Evolutionary conservation across 2,888 invertebrate genomes (phyloP), one percentile per base, ranked within the genome.

Genomic region (Caenorhabditis plicata): DNA sequence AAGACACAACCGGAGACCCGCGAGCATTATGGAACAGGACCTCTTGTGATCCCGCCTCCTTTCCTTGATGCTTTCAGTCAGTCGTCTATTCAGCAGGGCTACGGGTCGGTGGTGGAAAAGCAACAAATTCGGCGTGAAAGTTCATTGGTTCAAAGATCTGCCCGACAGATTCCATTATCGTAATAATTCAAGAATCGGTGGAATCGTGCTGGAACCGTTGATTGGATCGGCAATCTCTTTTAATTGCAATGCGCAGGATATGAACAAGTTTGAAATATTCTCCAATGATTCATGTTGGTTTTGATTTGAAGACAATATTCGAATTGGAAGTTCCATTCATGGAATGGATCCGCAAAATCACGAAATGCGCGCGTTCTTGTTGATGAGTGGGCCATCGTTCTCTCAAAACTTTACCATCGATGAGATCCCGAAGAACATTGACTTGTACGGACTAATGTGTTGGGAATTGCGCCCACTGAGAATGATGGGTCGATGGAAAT

Each of bases 401-500:
- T 84, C 84, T 63, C 75, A 72, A 39, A 81, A 81, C 23, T 54
- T 41, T 15, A 54, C 60, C n/a, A 71, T 79, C 9, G 63, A 74
- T 13, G 66, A 84, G 4, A 86, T 87, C 0, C 87, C 88, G 64
- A 82, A 86, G 48, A 87, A 85, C 41, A 85, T 88, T 15, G 88
- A 89, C 81, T 80, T 89, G 38, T 88, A 86, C 76, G 85, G 86
- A 27, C 80, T 89, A 19, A 86, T 88, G 73, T 86, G 87, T 81
- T 88, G 4, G 83, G 85, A 27, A 73, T 88, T 17, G 71, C 82
- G 3, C 83, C 85, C 0, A 81, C 82, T 1, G 77, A 82, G 13
- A 81, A 82, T 56, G 81, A 83, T 44, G 83, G 82, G 15, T 61
- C 72, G 7, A 47, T 68, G 54, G 40, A 53, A 8, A 42, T 61